Percentiles rank a stretch among this genome's conserved stretches.
phyloP scores from a whole-genome alignment of 1,140 invertebrate genomes.

The Drosophila kanapiae region DNA sequence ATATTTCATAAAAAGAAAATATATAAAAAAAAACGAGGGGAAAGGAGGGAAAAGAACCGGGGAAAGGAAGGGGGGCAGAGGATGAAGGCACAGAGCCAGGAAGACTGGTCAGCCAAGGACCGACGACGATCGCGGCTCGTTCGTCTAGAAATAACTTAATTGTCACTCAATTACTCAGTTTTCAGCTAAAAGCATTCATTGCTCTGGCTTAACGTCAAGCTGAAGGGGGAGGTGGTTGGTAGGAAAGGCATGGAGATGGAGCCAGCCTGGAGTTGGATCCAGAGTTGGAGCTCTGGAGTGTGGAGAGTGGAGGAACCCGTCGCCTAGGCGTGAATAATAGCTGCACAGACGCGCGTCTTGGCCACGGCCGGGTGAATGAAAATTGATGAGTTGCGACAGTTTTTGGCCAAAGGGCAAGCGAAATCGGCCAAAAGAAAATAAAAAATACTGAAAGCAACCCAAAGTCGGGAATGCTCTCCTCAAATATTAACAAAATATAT shows the following conservation, averaged over 20 bases:
- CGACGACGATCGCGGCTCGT: conserved; percentile 69
- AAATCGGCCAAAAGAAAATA: conserved; percentile 42
- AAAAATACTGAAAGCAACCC: not conserved
- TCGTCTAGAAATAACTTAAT: conserved; percentile 85
- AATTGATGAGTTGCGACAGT: conserved; percentile 84
- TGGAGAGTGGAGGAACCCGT: conserved; percentile 20
- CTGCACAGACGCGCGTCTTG: conserved; percentile 39
- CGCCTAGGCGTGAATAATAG: conserved; percentile 77
- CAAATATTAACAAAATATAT: not conserved
- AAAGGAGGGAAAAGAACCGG: conserved; percentile 1
- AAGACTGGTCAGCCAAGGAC: conserved; percentile 36
- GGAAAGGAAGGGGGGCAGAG: conserved; percentile 2
- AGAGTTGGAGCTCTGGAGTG: not conserved
- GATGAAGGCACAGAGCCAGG: not conserved
- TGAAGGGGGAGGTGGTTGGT: not conserved
- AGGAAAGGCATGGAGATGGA: not conserved
- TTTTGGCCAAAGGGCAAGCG: conserved; percentile 83
- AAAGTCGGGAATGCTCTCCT: not conserved
- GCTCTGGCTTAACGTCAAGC: conserved; percentile 79
- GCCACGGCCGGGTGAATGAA: conserved; percentile 63
- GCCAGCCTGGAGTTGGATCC: not conserved
- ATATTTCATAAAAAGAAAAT: conserved; percentile 79
- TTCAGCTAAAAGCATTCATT: conserved; percentile 85
- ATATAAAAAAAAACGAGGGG: conserved; percentile 9
- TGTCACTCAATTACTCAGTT: conserved; percentile 85